Evolutionary conservation across 2,888 invertebrate genomes (phyloP).

Genomic region (Serripes groenlandicus): DNA sequence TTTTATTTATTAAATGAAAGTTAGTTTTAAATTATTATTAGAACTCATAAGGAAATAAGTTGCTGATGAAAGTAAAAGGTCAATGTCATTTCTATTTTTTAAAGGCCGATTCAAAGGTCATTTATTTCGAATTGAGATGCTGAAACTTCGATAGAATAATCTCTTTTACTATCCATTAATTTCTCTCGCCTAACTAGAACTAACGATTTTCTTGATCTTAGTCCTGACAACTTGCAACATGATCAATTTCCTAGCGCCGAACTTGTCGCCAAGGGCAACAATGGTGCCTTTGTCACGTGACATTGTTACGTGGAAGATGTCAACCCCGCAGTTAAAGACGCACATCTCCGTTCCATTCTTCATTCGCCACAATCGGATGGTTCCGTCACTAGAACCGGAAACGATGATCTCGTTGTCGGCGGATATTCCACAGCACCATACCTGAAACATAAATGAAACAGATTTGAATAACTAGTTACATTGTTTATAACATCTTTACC

Average conservation of each 20-base stretch:
- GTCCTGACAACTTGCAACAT: conserved; percentile 85
- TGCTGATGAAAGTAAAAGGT: no score
- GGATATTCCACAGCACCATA: conserved; percentile 85
- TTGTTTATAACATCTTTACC: no score
- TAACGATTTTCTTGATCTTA: conserved; percentile 79
- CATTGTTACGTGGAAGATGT: conserved; percentile 85
- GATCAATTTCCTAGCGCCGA: conserved; percentile 85
- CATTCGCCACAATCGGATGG: conserved; percentile 85
- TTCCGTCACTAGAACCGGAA: conserved; percentile 85
- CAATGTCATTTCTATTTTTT: no score
- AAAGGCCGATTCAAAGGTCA: no score
- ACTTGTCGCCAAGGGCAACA: conserved; percentile 86
- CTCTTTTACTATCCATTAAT: no score
- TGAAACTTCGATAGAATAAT: background rate
- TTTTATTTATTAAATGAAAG: no score
- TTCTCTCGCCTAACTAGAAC: no score
- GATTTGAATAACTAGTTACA: background rate
- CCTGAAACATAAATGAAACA: conserved; percentile 72
- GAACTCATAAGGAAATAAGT: no score
- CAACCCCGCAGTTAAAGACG: conserved; percentile 85
- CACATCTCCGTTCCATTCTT: conserved; percentile 84
- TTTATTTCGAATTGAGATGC: background rate
- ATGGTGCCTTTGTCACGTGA: conserved; percentile 86
- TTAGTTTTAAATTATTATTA: no score
- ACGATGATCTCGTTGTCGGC: conserved; percentile 85